Evolutionary conservation across 1,140 invertebrate species (phyloP), one percentile per base, ranked within the genome.

Genomic region (Diorhabda sublineata): DNA sequence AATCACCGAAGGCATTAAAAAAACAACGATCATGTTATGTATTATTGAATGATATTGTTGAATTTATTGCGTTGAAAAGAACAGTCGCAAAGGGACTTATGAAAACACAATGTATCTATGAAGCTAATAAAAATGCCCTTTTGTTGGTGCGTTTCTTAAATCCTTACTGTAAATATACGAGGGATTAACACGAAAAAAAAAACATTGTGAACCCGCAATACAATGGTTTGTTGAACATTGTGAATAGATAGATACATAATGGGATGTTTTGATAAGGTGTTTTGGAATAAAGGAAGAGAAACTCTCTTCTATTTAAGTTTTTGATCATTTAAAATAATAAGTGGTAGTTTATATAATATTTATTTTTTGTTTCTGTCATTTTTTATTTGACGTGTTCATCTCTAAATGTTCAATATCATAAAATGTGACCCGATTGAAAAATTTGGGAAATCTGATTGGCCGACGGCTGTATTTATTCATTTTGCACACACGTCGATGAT

Each of bases 231-330:
- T 74, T 69, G 57, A 67, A 69, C 71, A 76, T 75, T 76, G 74
- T 75, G 73, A 75, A 77, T 72, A 77, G 75, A 77, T 76, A 76
- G 71, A 68, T 69, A 66, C 65, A 76, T 75, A 77, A 77, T 75
- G 71, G 74, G 76, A 74, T 77, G 76, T 77, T 77, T 77, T 76
- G 64, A 77, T 70, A 76, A 73, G 73, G 76, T 74, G 74, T 77
- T 74, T 68, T 69, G 67, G 73, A 73, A 64, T 67, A 52, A 66
- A 70, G 69, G 69, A 42, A 58, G 65, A 26, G 26, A 26, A 26
- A 26, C 26, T 26, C 26, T 26, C 26, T 26, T 26, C 26, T 26
- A 26, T 26, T 26, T 26, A 26, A 1, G 26, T 26, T 26, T 26
- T 26, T 26, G 1, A 26, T 26, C 26, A 26, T 26, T 26, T 26